These are phyloP conservation scores for Tuta absoluta DNA, from an alignment of 2,888 invertebrate genomes.

Conservation along the genomic window DNA sequence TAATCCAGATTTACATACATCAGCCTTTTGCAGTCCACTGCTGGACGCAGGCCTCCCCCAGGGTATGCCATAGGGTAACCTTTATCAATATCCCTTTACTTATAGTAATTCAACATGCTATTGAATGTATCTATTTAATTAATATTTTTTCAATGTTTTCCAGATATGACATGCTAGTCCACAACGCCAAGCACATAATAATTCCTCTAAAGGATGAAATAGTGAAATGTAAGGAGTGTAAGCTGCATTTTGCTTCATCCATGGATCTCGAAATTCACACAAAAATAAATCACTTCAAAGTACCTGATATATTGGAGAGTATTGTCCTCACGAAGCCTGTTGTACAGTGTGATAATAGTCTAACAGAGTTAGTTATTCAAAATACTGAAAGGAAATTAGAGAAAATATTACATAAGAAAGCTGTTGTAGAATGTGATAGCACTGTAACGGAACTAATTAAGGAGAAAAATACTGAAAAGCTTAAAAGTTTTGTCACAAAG, in stretches of 20 bases:
- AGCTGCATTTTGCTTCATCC: conserved; percentile 40
- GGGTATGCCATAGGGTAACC: too few species aligned
- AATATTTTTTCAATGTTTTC: conserved; percentile 5
- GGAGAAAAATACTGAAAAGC: neutral
- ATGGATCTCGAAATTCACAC: conserved; percentile 30
- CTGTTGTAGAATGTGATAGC: conserved; percentile 4
- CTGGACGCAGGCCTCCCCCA: too few species aligned
- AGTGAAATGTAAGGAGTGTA: conserved; percentile 43
- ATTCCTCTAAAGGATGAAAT: conserved; percentile 48
- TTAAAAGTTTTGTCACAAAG: conserved; percentile 6
- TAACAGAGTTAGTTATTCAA: conserved; percentile 7
- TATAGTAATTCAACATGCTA: too few species aligned
- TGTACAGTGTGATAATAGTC: conserved; percentile 20
- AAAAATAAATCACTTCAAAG: conserved; percentile 5
- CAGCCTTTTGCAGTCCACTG: too few species aligned
- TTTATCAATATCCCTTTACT: too few species aligned
- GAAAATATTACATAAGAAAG: conserved; percentile 9
- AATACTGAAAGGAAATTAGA: conserved; percentile 7
- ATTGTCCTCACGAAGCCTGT: neutral
- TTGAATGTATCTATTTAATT: neutral
- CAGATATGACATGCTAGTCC: conserved; percentile 49
- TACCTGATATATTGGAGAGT: conserved; percentile 7
- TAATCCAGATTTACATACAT: too few species aligned
- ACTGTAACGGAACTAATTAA: neutral
- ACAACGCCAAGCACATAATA: conserved; percentile 53